Conservation (phyloP, 1,140 invertebrate species). For the Physella acuta region DNA sequence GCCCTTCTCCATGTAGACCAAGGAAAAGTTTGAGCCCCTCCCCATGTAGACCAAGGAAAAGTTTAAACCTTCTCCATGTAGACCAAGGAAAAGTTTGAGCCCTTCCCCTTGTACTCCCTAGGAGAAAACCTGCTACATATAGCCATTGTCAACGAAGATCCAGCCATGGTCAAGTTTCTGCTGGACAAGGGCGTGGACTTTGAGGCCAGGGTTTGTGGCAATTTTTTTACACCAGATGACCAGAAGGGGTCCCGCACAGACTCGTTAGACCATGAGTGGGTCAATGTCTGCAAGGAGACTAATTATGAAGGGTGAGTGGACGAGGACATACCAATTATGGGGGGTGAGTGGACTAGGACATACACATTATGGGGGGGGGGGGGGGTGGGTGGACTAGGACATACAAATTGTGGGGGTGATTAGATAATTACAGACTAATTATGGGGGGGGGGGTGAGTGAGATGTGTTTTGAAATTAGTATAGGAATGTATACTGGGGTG, state of each 20-base stretch:
- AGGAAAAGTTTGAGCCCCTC: too few relatives aligned
- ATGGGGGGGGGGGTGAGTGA: background rate
- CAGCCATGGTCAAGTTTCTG: conserved; percentile 93
- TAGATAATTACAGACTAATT: background rate
- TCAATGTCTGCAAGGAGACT: conserved; percentile 80
- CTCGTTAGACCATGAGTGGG: conserved; percentile 88
- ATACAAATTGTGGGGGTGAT: conserved; percentile 76
- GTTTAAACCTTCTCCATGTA: background rate
- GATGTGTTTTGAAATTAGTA: too few relatives aligned
- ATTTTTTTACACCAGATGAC: conserved; percentile 96
- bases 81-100: background rate
- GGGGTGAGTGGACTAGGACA: conserved; percentile 66
- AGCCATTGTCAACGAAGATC: conserved; percentile 97
- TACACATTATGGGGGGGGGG: conserved; percentile 82
- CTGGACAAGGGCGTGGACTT: conserved; percentile 84
- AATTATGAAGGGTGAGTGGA: conserved; percentile 81
- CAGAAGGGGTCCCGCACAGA: conserved; percentile 88
- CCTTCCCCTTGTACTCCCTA: conserved; percentile 16
- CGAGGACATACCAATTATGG: conserved; percentile 90
- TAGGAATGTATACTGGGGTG: conserved; percentile 93
- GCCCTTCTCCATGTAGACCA: background rate
- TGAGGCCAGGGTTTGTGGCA: conserved; percentile 85
- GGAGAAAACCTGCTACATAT: conserved; percentile 75
- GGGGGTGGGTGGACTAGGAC: conserved; percentile 61
- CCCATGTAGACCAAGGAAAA: too few relatives aligned